Evolutionary conservation across 92 coral and sea anemone species (phyloP), one percentile per base, ranked within the genome.

Genomic region (Epizoanthus stellaris): DNA sequence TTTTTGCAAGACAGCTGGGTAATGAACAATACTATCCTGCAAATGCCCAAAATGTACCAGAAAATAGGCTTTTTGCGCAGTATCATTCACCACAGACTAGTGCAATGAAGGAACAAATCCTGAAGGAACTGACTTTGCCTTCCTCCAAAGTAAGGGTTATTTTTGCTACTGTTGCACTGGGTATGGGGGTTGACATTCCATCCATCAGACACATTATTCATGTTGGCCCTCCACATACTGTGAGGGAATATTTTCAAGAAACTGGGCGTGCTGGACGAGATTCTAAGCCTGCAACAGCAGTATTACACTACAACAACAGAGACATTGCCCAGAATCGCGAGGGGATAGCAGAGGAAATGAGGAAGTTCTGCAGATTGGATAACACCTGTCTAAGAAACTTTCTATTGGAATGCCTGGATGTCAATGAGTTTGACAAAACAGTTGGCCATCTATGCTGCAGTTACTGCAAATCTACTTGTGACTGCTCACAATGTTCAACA

Each of bases 151-250:
- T 85, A 11, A 85, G 92, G 53, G 76, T 91, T 1, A 77, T 91
- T 15, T 91, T 88, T 91, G 94, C 94, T 8, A 91, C 94, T 2
- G 90, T 91, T 57, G 88, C 92, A 36, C 67, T 86, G 85, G 94
- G 94, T 6, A 85, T 88, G 94, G 94, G 94, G 5, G 90, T 91
- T 80, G 94, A 91, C 53, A 88, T 91, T 49, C 83, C 66, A 65
- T n/a, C 84, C 14, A 88, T 84, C 1, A 49, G 91, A 13, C 0
- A 84, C 67, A 63, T 87, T 53, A 86, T 86, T 38, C 85, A 86
- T 59, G 60, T 86, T 17, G 85, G 89, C 6, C 88, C 88, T 17
- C 88, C 88, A 4, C 20, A 43, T 62, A 36, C 88, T 39, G 57
- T 85, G 5, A 77, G 66, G 54, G 71, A 40, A 72, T 72, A 57